A percentile compares a stretch with the other conserved stretches of the same genome.
Conservation (phyloP, 2,888 invertebrate genomes). For the Athetis lepigone region DNA sequence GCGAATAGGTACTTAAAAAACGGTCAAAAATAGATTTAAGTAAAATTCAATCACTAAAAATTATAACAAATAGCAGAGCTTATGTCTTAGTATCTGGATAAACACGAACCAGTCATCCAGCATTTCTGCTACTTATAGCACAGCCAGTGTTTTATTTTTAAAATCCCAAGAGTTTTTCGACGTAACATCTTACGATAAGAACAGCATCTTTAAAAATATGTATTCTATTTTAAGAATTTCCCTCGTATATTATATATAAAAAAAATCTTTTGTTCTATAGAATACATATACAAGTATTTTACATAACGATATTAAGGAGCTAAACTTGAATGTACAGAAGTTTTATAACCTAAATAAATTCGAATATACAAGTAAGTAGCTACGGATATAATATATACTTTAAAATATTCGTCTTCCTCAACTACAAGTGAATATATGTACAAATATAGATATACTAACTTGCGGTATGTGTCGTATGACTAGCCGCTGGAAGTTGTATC, state of each 20-base stretch:
- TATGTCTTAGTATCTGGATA: constrained; percentile 25
- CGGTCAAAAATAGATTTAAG: too few relatives aligned
- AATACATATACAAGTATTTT: constrained; percentile 1
- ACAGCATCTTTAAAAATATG: constrained; percentile 36
- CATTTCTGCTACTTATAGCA: constrained; percentile 28
- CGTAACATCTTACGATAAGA: constrained; percentile 28
- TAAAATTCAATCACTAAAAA: too few relatives aligned
- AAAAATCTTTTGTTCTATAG: constrained; percentile 1
- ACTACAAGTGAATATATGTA: not conserved
- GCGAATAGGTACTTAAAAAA: too few relatives aligned
- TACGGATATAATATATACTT: not conserved
- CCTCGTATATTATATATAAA: not conserved
- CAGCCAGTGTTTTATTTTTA: constrained; percentile 31
- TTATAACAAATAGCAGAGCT: constrained; percentile 27
- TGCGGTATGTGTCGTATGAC: not conserved
- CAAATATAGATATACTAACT: too few relatives aligned
- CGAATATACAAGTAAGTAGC: not conserved
- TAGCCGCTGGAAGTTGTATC: not conserved
- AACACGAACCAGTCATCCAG: constrained; percentile 26
- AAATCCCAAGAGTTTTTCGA: constrained; percentile 37
- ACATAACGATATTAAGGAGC: not conserved
- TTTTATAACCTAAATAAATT: not conserved
- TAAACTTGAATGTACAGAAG: constrained; percentile 8
- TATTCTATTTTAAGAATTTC: constrained; percentile 31
- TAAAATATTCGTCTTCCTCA: not conserved